Percentiles rank a stretch among this genome's conserved stretches.
Evolutionary conservation across 2,797 vertebrate species (phyloP).

Genomic region (Alosa sapidissima): DNA sequence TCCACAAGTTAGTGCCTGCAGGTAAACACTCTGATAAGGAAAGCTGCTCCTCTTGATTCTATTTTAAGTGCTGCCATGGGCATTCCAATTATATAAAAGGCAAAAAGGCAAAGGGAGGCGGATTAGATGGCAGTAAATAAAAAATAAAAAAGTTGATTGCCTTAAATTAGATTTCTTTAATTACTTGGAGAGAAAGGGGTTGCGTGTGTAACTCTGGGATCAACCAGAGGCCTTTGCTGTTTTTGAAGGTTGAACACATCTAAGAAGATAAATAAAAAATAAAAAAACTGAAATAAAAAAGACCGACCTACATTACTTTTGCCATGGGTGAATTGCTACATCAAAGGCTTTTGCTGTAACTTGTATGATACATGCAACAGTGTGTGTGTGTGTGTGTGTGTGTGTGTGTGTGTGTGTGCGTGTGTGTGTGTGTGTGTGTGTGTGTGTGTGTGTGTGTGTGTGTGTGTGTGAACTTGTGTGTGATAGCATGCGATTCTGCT

Average conservation of each 20-base stretch:
- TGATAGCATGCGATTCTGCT: conserved; percentile 8
- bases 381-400: background rate
- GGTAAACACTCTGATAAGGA: conserved; percentile 41
- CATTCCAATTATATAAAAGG: conserved; percentile 47
- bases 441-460: background rate
- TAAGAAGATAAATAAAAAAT: background rate
- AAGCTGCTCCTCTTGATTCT: conserved; percentile 63
- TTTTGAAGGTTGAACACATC: conserved; percentile 20
- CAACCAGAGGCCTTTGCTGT: conserved; percentile 13
- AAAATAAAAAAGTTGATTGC: conserved; percentile 36
- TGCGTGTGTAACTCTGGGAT: conserved; percentile 36
- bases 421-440: background rate
- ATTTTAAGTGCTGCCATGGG: conserved; percentile 58
- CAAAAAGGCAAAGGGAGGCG: conserved; percentile 27
- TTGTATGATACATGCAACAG: conserved; percentile 1
- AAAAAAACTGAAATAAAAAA: background rate
- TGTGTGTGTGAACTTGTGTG: background rate
- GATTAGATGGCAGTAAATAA: conserved; percentile 57
- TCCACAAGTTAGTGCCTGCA: conserved; percentile 64
- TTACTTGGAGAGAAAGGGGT: conserved; percentile 37
- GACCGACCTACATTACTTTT: background rate
- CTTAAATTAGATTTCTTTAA: conserved; percentile 39
- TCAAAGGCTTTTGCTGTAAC: background rate
- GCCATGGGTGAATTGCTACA: conserved; percentile 9
- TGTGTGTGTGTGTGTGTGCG: background rate